A percentile compares a stretch with the other conserved stretches of the same genome.
phyloP scores from a whole-genome alignment of 2,797 vertebrate species.

The Enteromius viviparus region DNA sequence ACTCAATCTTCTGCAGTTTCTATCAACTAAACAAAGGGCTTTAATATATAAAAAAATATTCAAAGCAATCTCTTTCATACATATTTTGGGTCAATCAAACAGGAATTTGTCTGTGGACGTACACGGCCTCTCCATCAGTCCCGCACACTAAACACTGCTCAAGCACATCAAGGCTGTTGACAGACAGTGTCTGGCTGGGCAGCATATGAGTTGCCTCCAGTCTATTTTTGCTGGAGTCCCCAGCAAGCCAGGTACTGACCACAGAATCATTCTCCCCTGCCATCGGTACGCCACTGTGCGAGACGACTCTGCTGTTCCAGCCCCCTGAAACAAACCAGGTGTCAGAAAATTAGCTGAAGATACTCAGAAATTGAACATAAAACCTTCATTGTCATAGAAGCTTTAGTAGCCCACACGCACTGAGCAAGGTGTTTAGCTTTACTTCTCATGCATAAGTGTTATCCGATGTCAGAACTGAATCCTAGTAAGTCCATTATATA shows the following conservation, averaged over 20 bases:
- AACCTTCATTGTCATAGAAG: background rate
- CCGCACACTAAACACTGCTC: slow-evolving; percentile 93
- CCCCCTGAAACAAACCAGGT: slow-evolving; percentile 75
- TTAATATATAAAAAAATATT: slow-evolving; percentile 9
- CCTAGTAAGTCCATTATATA: background rate
- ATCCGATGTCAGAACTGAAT: background rate
- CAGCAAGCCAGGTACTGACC: slow-evolving; percentile 88
- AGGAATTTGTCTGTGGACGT: slow-evolving; percentile 85
- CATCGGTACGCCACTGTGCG: slow-evolving; percentile 80
- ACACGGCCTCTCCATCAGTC: slow-evolving; percentile 94
- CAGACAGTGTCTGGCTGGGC: slow-evolving; percentile 89
- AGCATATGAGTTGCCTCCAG: slow-evolving; percentile 95
- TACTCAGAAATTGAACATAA: background rate
- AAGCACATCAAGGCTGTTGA: slow-evolving; percentile 93
- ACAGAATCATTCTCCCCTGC: slow-evolving; percentile 83
- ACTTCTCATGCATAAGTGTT: background rate
- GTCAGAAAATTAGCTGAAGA: background rate
- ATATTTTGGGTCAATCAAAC: slow-evolving; percentile 61
- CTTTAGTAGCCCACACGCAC: background rate
- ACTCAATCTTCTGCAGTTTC: background rate
- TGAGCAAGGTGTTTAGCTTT: background rate
- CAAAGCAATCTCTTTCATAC: background rate
- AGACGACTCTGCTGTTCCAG: slow-evolving; percentile 83
- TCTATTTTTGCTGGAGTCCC: slow-evolving; percentile 87
- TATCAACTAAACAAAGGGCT: background rate